A percentile compares a stretch with the other conserved stretches of the same genome.
Conservation (phyloP, 2,113 vertebrate species). For the Malurus alboscapulatus region DNA sequence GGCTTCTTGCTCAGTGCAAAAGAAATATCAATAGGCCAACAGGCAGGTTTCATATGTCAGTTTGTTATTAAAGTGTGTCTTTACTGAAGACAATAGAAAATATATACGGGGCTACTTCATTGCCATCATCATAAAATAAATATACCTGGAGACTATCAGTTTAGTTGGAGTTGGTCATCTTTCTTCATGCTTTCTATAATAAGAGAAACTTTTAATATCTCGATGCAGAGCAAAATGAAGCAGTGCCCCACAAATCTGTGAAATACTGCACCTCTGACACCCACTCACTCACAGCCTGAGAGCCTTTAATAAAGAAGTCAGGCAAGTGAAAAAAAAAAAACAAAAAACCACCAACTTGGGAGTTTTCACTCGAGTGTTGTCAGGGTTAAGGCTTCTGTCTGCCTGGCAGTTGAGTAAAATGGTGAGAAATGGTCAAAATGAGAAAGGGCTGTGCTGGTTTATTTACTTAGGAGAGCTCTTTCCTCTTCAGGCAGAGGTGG, state of each 20-base stretch:
- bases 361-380: conserved; percentile 42
- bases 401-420: conserved; percentile 52
- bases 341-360: not conserved
- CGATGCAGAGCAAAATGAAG: conserved; percentile 29
- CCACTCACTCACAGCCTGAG: not conserved
- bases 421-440: conserved; percentile 52
- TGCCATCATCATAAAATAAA: conserved; percentile 52
- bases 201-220: conserved; percentile 44
- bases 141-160: conserved; percentile 5
- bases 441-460: conserved; percentile 57
- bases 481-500: conserved; percentile 56
- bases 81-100: conserved; percentile 60
- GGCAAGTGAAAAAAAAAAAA: not conserved
- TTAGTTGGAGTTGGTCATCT: conserved; percentile 26
- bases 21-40: conserved; percentile 58
- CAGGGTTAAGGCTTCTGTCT: conserved; percentile 42
- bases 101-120: conserved; percentile 47
- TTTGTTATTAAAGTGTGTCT: conserved; percentile 62
- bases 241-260: conserved; percentile 20
- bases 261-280: conserved; percentile 27
- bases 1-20: conserved; percentile 47
- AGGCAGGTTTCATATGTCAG: conserved; percentile 47
- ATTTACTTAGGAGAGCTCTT: conserved; percentile 65
- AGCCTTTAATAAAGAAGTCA: conserved; percentile 28
- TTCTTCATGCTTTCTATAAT: not conserved